Percentiles rank a stretch among this genome's conserved stretches.
phyloP scores from a whole-genome alignment of 2,888 invertebrate species.

The Carabus problematicus region DNA sequence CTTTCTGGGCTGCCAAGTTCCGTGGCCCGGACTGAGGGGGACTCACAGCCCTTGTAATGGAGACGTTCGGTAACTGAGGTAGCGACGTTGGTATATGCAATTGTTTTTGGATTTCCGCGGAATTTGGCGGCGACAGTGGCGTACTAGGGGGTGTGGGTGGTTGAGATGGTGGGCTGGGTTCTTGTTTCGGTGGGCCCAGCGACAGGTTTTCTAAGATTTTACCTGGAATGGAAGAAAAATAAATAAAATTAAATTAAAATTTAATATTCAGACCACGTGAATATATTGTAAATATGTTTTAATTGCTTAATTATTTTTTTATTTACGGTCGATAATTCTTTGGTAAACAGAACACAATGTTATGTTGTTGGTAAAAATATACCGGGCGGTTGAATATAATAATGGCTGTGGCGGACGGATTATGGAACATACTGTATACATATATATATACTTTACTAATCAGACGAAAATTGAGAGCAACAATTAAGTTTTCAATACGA shows the following conservation, averaged over 20 bases:
- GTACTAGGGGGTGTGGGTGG: conserved; percentile 63
- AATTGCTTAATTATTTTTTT: conserved; percentile 10
- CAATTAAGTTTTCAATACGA: conserved; percentile 42
- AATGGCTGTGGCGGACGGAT: conserved; percentile 9
- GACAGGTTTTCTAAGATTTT: conserved; percentile 61
- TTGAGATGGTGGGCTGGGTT: conserved; percentile 57
- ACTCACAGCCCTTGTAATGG: conserved; percentile 31
- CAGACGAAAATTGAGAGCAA: conserved; percentile 33
- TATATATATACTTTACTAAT: conserved; percentile 41
- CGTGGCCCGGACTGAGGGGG: conserved; percentile 30
- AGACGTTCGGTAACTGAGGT: conserved; percentile 41
- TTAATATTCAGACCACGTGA: conserved; percentile 33
- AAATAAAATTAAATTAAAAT: conserved; percentile 35
- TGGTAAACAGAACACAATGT: conserved; percentile 2
- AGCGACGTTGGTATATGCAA: conserved; percentile 25
- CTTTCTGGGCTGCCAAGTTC: conserved; percentile 46
- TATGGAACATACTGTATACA: conserved; percentile 36
- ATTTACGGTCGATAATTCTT: conserved; percentile 3
- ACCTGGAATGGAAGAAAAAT: conserved; percentile 54
- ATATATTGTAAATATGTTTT: conserved; percentile 36
- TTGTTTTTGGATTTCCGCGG: conserved; percentile 46
- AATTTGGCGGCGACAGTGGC: conserved; percentile 57
- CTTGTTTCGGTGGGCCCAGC: conserved; percentile 51
- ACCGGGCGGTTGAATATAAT: conserved; percentile 4
- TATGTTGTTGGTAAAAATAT: neutral